phyloP scores from a whole-genome alignment of 2,113 vertebrate genomes.

The Poeciliopsis prolifica region DNA sequence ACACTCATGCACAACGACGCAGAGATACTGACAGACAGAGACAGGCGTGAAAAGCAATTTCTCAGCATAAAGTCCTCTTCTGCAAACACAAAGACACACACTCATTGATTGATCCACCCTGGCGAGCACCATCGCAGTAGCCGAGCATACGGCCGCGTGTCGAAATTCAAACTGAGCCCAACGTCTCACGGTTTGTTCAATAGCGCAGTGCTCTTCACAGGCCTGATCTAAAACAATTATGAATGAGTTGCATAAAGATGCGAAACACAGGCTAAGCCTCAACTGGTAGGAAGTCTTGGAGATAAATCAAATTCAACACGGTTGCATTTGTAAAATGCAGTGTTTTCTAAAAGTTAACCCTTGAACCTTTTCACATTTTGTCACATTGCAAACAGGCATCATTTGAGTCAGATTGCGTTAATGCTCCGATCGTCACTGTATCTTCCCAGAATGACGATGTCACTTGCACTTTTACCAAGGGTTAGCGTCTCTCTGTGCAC shows the following conservation, averaged over 20 bases:
- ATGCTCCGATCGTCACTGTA: too few relatives aligned
- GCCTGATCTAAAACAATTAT: neutral
- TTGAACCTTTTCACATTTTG: too few relatives aligned
- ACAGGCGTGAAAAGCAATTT: constrained; percentile 24
- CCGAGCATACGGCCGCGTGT: constrained; percentile 38
- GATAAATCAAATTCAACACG: too few relatives aligned
- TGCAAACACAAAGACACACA: constrained; percentile 21
- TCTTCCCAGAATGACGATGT: too few relatives aligned
- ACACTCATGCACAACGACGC: constrained; percentile 24
- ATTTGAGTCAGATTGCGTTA: too few relatives aligned
- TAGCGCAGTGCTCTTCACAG: constrained; percentile 27
- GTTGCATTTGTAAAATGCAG: too few relatives aligned
- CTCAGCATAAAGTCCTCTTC: constrained; percentile 33
- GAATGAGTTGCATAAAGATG: constrained; percentile 3
- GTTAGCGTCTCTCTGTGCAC: neutral
- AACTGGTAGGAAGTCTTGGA: too few relatives aligned
- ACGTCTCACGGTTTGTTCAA: constrained; percentile 52
- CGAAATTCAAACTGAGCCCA: constrained; percentile 74
- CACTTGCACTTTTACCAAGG: too few relatives aligned
- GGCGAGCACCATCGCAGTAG: constrained; percentile 51
- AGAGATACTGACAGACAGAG: constrained; percentile 31
- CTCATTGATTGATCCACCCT: constrained; percentile 63
- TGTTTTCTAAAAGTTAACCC: too few relatives aligned
- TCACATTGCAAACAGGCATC: too few relatives aligned
- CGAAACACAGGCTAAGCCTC: neutral